These are phyloP conservation scores for Henricia sp. DNA, from an alignment of 53 echinoderm and acorn worm species.

Conservation along the genomic window DNA sequence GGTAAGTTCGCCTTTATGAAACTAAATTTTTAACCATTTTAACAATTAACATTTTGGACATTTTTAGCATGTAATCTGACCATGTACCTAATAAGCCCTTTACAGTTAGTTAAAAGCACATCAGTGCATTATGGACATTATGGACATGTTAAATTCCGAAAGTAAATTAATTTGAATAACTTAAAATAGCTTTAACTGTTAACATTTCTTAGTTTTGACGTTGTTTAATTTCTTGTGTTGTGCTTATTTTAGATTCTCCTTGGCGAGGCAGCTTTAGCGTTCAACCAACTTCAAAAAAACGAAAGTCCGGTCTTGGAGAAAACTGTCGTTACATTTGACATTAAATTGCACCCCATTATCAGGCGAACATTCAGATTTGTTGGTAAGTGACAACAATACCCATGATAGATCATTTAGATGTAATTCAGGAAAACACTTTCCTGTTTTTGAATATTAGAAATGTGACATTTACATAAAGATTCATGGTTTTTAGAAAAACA, in stretches of 20 bases:
- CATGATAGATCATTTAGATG: neutral
- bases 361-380: constrained; percentile 81
- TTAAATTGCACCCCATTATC: constrained; percentile 80
- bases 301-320: constrained; percentile 75
- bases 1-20: constrained; percentile 56
- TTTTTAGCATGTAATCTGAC: too few relatives aligned
- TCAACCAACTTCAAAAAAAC: constrained; percentile 81
- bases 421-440: neutral
- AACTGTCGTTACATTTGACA: constrained; percentile 65
- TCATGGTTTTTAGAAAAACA: neutral
- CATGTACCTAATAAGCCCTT: too few relatives aligned
- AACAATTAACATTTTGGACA: neutral
- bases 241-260: constrained; percentile 70
- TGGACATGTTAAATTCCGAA: too few relatives aligned
- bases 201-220: neutral
- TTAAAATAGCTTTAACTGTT: too few relatives aligned
- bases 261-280: constrained; percentile 84
- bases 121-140: too few relatives aligned
- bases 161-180: too few relatives aligned
- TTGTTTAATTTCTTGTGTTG: neutral
- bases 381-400: constrained; percentile 46
- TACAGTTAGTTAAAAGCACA: too few relatives aligned
- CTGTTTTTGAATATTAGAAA: too few relatives aligned
- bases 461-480: neutral
- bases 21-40: neutral